Evolutionary conservation across 2,888 invertebrate genomes (phyloP), one percentile per base, ranked within the genome.

Genomic region (Pyrocoelia pectoralis): DNA sequence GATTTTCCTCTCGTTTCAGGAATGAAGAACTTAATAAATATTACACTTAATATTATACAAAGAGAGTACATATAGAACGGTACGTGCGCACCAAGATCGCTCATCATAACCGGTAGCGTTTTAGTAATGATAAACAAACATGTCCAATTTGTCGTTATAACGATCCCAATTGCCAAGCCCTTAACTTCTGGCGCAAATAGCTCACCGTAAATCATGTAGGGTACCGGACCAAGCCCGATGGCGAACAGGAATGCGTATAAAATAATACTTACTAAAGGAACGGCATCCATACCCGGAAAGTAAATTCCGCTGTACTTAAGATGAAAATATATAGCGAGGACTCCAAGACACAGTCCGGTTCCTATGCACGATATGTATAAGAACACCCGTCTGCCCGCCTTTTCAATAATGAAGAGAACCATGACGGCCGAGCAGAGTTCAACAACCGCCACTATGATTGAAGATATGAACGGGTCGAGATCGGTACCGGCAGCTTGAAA

Each of bases 361-460:
- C 64, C 53, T 4, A 61, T 8, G 29, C 41, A 49, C 6, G 62
- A 62, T n/a, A 52, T 38, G 48, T 52, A 62, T 3, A 62, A 6
- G 9, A 57, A 62, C 0, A 89, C 85, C 67, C 89, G 87, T 56
- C 95, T 84, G 0, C 95, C 95, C 8, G 90, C 89, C 55, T 86
- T 86, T 65, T 95, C 95, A 10, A 92, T 86, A 0, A 92, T 79
- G 13, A 89, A 69, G 0, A 90, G 87, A 0, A 90, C 87, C 0
- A 85, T 77, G 28, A 86, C 84, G 0, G 91, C 89, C 76, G 89
- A 88, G 1, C 88, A 74, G 10, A 89, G 90, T 80, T 94, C 93
- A 0, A 93, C 91, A 0, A 88, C 81, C 0, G 92, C 92, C 1
- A 94, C 88, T 28, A 92, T 85, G 63, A 94, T 91, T 12, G 93